Conservation (phyloP, 2,888 invertebrate species). For the Platypus cylindrus region DNA sequence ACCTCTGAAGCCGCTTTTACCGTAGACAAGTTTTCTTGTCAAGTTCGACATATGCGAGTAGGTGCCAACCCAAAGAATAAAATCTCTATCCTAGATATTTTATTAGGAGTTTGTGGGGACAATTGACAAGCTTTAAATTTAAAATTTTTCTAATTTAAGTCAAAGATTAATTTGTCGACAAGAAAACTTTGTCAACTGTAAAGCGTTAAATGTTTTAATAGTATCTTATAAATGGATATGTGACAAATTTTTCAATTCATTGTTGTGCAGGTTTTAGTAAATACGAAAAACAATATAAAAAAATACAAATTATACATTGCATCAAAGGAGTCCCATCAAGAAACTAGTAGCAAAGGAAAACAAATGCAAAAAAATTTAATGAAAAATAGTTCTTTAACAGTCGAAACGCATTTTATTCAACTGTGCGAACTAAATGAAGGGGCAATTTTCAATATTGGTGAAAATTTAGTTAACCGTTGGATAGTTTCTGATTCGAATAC, state of each 20-base stretch:
- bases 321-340: background rate
- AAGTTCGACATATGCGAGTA: too few relatives aligned
- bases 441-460: slow-evolving; percentile 58
- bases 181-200: background rate
- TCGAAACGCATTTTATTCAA: slow-evolving; percentile 18
- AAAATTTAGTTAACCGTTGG: slow-evolving; percentile 47
- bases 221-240: too few relatives aligned
- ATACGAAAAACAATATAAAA: slow-evolving; percentile 6
- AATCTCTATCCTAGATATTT: too few relatives aligned
- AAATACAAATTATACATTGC: slow-evolving; percentile 9
- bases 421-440: slow-evolving; percentile 46
- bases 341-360: background rate
- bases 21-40: too few relatives aligned
- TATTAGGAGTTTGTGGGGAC: too few relatives aligned
- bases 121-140: too few relatives aligned
- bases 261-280: background rate
- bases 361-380: background rate
- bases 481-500: slow-evolving; percentile 51
- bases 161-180: background rate
- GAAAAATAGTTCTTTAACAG: background rate
- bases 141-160: background rate
- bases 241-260: too few relatives aligned
- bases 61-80: too few relatives aligned
- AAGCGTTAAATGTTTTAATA: too few relatives aligned
- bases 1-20: too few relatives aligned